phyloP scores from a whole-genome alignment of 2,113 vertebrate genomes.

The Equus przewalskii region DNA sequence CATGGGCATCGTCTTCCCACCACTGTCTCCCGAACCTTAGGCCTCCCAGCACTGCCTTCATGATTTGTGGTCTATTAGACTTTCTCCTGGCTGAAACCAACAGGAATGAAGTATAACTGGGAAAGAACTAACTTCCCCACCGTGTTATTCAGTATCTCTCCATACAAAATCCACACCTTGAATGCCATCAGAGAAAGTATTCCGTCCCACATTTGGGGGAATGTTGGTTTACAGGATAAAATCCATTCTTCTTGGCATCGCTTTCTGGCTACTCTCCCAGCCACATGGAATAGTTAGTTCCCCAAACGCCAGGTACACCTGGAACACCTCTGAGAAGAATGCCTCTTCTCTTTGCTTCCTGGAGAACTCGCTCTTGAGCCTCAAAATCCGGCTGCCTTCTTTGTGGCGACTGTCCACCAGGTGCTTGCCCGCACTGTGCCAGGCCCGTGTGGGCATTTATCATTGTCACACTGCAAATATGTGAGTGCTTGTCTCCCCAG shows the following conservation, averaged over 20 bases:
- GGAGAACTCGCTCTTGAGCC: neutral
- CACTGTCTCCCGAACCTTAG: neutral
- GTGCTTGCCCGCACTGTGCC: neutral
- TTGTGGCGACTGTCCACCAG: neutral
- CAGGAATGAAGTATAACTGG: neutral
- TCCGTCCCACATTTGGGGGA: neutral
- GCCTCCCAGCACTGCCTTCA: neutral
- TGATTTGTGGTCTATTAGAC: neutral
- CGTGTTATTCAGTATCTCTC: neutral
- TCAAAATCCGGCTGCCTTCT: neutral
- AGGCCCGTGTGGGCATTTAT: neutral
- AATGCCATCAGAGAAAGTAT: neutral
- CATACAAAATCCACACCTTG: neutral
- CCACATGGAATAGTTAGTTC: no score
- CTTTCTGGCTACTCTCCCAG: neutral
- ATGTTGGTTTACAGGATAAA: neutral
- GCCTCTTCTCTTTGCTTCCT: neutral
- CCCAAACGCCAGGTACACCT: neutral
- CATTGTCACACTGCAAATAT: neutral
- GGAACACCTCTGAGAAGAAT: neutral
- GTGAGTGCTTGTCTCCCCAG: neutral
- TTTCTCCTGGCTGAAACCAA: neutral
- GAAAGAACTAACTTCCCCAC: neutral
- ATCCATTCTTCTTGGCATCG: neutral
- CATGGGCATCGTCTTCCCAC: neutral